These are phyloP conservation scores for Hybos culiciformis DNA, from an alignment of 2,888 invertebrate genomes.

Conservation along the genomic window DNA sequence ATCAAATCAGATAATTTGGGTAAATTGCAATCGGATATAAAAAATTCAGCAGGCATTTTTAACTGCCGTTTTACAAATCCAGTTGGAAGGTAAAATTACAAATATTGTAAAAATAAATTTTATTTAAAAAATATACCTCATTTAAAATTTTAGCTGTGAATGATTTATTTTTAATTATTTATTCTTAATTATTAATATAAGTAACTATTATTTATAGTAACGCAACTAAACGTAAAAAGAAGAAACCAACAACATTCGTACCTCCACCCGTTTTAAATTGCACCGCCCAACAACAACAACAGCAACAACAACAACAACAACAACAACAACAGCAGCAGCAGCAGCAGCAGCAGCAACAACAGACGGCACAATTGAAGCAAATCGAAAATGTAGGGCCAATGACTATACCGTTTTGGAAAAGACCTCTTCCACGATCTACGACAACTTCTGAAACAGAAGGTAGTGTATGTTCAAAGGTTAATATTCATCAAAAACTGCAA, in stretches of 20 bases:
- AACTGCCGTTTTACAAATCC: conserved; percentile 77
- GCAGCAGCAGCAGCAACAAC: too few relatives aligned
- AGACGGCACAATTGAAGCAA: too few relatives aligned
- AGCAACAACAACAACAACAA: conserved; percentile 9
- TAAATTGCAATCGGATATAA: conserved; percentile 5
- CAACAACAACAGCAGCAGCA: too few relatives aligned
- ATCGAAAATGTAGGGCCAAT: too few relatives aligned
- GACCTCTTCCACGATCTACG: conserved; percentile 48
- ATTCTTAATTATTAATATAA: not conserved
- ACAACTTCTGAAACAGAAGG: conserved; percentile 63
- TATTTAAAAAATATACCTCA: not conserved
- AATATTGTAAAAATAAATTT: not conserved
- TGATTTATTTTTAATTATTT: not conserved
- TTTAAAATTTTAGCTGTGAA: not conserved
- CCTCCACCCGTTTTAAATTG: conserved; percentile 47
- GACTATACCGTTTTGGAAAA: conserved; percentile 58
- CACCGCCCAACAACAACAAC: conserved; percentile 13
- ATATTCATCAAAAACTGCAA: conserved; percentile 74
- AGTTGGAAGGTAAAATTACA: conserved; percentile 45
- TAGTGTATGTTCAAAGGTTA: conserved; percentile 60
- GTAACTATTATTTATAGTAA: conserved; percentile 14
- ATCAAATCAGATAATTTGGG: conserved; percentile 11
- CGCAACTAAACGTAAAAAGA: conserved; percentile 61
- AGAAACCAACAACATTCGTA: conserved; percentile 79
- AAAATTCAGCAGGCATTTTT: conserved; percentile 62